These are phyloP conservation scores for Pycnomerus fuliginosus DNA, from an alignment of 2,888 invertebrate species.

Conservation along the genomic window DNA sequence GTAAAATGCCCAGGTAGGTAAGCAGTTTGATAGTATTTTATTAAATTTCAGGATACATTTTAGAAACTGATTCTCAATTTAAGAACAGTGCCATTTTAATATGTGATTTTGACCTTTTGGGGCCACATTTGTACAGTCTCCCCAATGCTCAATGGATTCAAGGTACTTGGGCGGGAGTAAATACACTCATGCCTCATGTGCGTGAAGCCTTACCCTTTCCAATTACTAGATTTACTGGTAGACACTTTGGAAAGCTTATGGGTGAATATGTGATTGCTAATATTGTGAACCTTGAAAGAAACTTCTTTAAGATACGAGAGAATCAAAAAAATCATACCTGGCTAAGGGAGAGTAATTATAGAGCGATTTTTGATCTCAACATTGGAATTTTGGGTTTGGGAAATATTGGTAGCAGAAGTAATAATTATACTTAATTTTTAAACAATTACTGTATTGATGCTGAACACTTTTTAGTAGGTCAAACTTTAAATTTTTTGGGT, in stretches of 20 bases:
- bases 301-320: slow-evolving; percentile 45
- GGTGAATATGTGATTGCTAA: slow-evolving; percentile 55
- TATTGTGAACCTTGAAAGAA: slow-evolving; percentile 55
- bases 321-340: slow-evolving; percentile 49
- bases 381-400: slow-evolving; percentile 59
- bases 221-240: slow-evolving; percentile 52
- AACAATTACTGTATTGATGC: slow-evolving; percentile 4
- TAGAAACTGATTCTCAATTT: slow-evolving; percentile 28
- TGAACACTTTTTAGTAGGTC: slow-evolving; percentile 49
- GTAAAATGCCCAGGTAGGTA: slow-evolving; percentile 14
- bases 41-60: neutral
- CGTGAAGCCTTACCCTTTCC: slow-evolving; percentile 30
- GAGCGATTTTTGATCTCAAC: slow-evolving; percentile 53
- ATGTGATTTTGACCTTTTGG: slow-evolving; percentile 50
- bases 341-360: slow-evolving; percentile 39
- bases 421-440: slow-evolving; percentile 20
- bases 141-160: slow-evolving; percentile 53
- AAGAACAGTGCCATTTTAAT: slow-evolving; percentile 49
- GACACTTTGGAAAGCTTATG: slow-evolving; percentile 54
- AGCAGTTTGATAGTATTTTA: neutral
- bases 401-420: slow-evolving; percentile 56
- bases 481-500: slow-evolving; percentile 52
- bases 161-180: slow-evolving; percentile 55
- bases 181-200: slow-evolving; percentile 40
- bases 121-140: slow-evolving; percentile 46